These are phyloP conservation scores for Brachionus angularis DNA, from an alignment of 1,140 invertebrate genomes.

Conservation along the genomic window DNA sequence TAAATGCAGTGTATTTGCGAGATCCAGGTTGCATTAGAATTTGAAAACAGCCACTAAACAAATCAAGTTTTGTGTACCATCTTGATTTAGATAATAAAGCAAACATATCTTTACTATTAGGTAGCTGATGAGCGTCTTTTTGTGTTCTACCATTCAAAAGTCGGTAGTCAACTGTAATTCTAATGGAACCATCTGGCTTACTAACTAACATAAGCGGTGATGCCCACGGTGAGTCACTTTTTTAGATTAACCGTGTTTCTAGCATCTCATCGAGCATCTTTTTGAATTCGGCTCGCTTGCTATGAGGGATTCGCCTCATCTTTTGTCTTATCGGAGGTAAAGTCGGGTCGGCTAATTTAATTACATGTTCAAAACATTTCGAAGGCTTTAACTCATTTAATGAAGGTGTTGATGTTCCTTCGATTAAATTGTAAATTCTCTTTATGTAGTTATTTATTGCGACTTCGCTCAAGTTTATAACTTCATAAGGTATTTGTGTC, in stretches of 20 bases:
- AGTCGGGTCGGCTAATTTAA: background rate
- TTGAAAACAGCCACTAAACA: background rate
- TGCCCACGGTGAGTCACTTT: background rate
- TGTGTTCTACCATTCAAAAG: background rate
- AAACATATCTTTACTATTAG: slow-evolving; percentile 12
- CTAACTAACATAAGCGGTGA: slow-evolving; percentile 4
- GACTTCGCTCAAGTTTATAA: no score
- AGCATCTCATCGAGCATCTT: slow-evolving; percentile 25
- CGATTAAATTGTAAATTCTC: no score
- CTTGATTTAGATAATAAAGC: background rate
- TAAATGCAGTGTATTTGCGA: slow-evolving; percentile 7
- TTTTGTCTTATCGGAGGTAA: background rate
- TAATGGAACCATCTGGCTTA: background rate
- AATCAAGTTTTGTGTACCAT: slow-evolving; percentile 17
- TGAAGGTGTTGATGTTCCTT: background rate
- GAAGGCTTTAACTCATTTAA: background rate
- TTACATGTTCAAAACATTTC: background rate
- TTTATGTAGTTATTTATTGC: no score
- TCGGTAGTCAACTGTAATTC: slow-evolving; percentile 23
- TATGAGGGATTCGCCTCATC: background rate
- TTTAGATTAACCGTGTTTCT: slow-evolving; percentile 45
- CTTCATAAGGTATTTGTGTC: no score
- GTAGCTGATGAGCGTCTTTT: slow-evolving; percentile 27
- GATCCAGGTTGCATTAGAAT: background rate
- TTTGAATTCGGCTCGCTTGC: background rate